Evolutionary conservation across 2,113 vertebrate genomes (phyloP).

Genomic region (Poicephalus meyeri): DNA sequence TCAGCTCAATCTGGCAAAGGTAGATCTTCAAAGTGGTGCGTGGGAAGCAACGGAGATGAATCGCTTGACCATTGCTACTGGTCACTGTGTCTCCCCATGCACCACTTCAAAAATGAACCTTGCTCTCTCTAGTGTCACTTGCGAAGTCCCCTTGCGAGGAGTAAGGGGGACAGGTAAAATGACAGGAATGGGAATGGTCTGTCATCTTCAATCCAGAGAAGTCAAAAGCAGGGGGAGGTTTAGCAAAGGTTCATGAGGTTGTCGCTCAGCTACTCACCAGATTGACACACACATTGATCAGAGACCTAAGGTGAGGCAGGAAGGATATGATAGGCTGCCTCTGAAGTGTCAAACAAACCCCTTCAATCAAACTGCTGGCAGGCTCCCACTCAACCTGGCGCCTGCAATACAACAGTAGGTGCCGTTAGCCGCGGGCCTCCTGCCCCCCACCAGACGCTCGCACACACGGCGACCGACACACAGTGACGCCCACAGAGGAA

Average conservation of each 20-base stretch:
- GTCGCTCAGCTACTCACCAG: slow-evolving; percentile 84
- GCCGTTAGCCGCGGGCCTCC: slow-evolving; percentile 69
- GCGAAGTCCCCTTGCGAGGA: slow-evolving; percentile 31
- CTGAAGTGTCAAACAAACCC: slow-evolving; percentile 98
- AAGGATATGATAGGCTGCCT: slow-evolving; percentile 99
- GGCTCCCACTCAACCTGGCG: slow-evolving; percentile 99
- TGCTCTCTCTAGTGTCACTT: slow-evolving; percentile 63
- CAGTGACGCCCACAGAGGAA: slow-evolving; percentile 51
- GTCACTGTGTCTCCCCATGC: slow-evolving; percentile 70
- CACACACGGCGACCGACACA: slow-evolving; percentile 66
- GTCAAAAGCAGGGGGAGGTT: slow-evolving; percentile 66
- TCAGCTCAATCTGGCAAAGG: slow-evolving; percentile 75
- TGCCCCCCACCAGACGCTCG: slow-evolving; percentile 47
- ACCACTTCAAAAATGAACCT: slow-evolving; percentile 79
- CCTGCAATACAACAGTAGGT: slow-evolving; percentile 85
- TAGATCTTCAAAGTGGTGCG: slow-evolving; percentile 75
- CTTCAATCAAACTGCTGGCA: slow-evolving; percentile 98
- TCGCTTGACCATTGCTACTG: background rate
- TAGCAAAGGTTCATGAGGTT: slow-evolving; percentile 61
- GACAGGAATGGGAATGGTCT: slow-evolving; percentile 47
- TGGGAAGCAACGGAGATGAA: slow-evolving; percentile 71
- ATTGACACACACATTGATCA: slow-evolving; percentile 99
- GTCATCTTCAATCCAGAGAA: slow-evolving; percentile 71
- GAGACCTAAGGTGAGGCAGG: slow-evolving; percentile 96
- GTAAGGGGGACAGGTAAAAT: background rate